Conservation (phyloP, 2,888 invertebrate genomes). For the Achlya flavicornis region DNA sequence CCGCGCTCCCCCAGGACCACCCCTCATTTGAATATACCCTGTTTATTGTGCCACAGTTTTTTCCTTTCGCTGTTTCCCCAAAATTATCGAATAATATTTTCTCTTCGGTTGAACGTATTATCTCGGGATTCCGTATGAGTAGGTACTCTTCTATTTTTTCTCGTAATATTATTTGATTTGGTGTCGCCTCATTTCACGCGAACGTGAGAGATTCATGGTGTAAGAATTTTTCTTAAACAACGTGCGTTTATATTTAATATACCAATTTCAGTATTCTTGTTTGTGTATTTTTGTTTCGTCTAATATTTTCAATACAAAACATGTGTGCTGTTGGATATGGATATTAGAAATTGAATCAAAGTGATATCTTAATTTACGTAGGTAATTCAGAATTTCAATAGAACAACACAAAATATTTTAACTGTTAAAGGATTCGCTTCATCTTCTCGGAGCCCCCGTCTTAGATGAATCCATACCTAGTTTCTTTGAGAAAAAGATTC, state of each 20-base stretch:
- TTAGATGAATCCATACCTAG: too few relatives aligned
- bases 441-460: too few relatives aligned
- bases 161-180: slow-evolving; percentile 60
- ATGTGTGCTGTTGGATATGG: not conserved
- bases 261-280: not conserved
- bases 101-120: slow-evolving; percentile 65
- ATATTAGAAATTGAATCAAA: not conserved
- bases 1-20: slow-evolving; percentile 45
- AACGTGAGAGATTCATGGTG: slow-evolving; percentile 38
- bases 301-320: not conserved
- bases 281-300: not conserved
- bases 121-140: slow-evolving; percentile 60
- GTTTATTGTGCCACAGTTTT: slow-evolving; percentile 73
- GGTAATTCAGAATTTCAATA: too few relatives aligned
- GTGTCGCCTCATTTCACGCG: slow-evolving; percentile 41
- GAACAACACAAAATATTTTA: too few relatives aligned
- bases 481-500: too few relatives aligned
- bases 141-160: slow-evolving; percentile 37
- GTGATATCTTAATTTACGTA: not conserved
- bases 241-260: not conserved
- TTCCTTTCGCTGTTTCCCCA: slow-evolving; percentile 51
- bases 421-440: too few relatives aligned
- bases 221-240: slow-evolving; percentile 3
- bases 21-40: slow-evolving; percentile 79
- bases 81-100: slow-evolving; percentile 76